Percentiles rank a stretch among this genome's conserved stretches.
phyloP scores from a whole-genome alignment of 2,888 invertebrate species.

The Flexamia atlantica region DNA sequence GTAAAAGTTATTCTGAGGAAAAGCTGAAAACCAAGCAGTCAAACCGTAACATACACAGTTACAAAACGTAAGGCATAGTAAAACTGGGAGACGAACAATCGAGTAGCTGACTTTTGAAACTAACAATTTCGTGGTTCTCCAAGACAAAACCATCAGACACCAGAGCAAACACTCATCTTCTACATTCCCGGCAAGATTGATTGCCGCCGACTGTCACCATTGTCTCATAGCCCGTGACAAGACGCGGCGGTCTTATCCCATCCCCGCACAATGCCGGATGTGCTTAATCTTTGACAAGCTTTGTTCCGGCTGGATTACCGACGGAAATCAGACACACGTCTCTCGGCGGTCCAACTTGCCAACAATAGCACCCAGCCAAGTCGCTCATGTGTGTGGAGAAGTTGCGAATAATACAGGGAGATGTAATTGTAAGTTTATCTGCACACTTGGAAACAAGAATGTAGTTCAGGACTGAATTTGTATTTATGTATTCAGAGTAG shows the following conservation, averaged over 20 bases:
- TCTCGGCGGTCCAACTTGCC: constrained; percentile 9
- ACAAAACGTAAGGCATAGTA: no score
- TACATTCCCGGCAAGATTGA: constrained; percentile 32
- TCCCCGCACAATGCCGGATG: constrained; percentile 52
- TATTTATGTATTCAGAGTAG: no score
- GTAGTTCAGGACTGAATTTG: no score
- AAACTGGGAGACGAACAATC: no score
- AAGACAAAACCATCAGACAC: no score
- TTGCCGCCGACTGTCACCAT: constrained; percentile 41
- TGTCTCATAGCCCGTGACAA: constrained; percentile 43
- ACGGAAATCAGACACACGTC: constrained; percentile 53
- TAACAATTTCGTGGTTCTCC: no score
- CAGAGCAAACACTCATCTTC: constrained; percentile 9
- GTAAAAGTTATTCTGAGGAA: no score
- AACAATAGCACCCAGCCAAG: constrained; percentile 14
- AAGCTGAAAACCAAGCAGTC: no score
- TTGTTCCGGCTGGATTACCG: constrained; percentile 56
- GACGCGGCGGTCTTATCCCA: constrained; percentile 55
- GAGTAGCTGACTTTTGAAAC: no score
- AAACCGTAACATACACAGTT: no score
- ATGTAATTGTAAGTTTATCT: no score
- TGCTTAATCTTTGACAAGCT: constrained; percentile 60
- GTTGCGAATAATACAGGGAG: background rate
- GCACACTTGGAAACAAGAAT: no score
- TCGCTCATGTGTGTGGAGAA: background rate